Base-by-base conservation (phyloP, 2,888 invertebrate species). In the Eristalis tenax region DNA sequence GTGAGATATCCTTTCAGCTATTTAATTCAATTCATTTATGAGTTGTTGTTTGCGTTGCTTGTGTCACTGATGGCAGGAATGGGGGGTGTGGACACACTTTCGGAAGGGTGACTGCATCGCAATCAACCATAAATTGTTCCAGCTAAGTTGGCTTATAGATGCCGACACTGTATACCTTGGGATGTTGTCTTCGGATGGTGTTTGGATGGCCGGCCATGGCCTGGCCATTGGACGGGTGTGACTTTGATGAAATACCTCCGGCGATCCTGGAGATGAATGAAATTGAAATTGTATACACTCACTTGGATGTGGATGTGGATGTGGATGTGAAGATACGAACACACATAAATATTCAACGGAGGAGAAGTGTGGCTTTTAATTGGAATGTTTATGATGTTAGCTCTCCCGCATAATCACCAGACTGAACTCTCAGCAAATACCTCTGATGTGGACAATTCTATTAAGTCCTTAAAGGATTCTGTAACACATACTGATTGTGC, bases 101-200 rank as follows among this genome's bases (percentile, higher is more conserved):
- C 50, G 50, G 50, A 50, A 50, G 50, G 50, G 50, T 50, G 50
- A 50, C 50, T 4, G 18, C 56, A 69, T 57, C 28, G 76, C 64
- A 81, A 76, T 80, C 71, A 81, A 59, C 77, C 74, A 86, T 86
- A 82, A 86, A 85, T 85, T 85, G 73, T 85, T 81, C 61, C 73
- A 74, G 64, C 59, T 65, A 81, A 81, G 64, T 77, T 74, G 68
- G 74, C 43, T 83, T 63, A 26, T 26, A 59, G 65, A 61, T 64
- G 23, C 22, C 40, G n/a, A 65, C 6, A 61, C 32, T 28, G 59
- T 66, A 2, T 61, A 26, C 59, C 32, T 63, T 32, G 61, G 22
- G 43, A 28, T n/a, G 15, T 3, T 32, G 32, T 15, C 28, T 18
- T 11, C 18, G 38, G n/a, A 4, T 4, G 32, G 32, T 26, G 57